A percentile compares a stretch with the other conserved stretches of the same genome.
phyloP scores from a whole-genome alignment of 2,113 vertebrate species.

The Empidonax alnorum region DNA sequence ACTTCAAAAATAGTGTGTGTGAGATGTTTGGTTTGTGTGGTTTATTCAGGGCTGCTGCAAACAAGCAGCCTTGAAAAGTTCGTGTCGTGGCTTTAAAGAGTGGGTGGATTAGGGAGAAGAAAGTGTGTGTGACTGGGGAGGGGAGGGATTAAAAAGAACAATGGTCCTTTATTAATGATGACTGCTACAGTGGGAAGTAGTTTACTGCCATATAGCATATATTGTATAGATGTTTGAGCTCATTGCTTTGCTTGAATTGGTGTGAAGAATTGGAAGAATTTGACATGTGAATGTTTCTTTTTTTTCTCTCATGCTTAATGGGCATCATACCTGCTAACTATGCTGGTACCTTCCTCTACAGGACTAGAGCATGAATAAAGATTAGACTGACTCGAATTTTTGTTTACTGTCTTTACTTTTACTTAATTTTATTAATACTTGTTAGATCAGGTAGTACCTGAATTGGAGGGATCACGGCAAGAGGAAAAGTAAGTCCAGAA shows the following conservation, averaged over 20 bases:
- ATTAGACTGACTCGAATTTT: background rate
- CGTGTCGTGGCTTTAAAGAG: background rate
- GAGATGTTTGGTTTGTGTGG: background rate
- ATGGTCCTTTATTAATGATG: background rate
- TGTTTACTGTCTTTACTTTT: background rate
- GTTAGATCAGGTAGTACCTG: background rate
- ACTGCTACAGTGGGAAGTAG: background rate
- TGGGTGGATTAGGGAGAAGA: background rate
- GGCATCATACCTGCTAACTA: background rate
- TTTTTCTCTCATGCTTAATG: background rate
- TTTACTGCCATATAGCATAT: background rate
- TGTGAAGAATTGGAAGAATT: background rate
- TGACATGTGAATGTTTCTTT: background rate
- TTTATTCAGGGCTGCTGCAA: background rate
- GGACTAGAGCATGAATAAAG: background rate
- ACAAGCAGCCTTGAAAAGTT: background rate
- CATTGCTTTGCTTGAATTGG: background rate
- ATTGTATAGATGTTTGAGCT: background rate
- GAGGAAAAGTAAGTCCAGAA: background rate
- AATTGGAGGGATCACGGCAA: background rate
- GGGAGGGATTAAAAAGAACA: slow-evolving; percentile 36
- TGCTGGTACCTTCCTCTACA: background rate
- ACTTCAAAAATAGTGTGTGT: background rate
- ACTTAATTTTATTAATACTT: background rate
- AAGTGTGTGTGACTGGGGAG: background rate